Conservation (phyloP, 1,140 invertebrate species). For the Drosophila dunni region DNA sequence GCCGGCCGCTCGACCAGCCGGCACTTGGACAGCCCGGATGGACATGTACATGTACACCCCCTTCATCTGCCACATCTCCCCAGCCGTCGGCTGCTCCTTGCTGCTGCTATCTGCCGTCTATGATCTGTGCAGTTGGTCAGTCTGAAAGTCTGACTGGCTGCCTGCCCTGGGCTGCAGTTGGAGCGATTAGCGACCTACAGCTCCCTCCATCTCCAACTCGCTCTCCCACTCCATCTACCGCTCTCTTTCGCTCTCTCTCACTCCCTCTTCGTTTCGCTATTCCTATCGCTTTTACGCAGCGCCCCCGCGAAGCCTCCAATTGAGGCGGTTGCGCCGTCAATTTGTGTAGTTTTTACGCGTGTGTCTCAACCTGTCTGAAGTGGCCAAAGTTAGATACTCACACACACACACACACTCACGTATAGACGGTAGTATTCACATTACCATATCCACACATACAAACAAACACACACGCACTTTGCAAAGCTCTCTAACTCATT, state of each 20-base stretch:
- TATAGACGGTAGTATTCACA: constrained; percentile 15
- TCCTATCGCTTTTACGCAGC: constrained; percentile 7
- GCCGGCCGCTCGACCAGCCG: constrained; percentile 39
- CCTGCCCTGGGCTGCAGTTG: constrained; percentile 58
- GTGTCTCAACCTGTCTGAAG: constrained; percentile 78
- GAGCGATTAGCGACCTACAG: constrained; percentile 73
- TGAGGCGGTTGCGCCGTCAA: constrained; percentile 51
- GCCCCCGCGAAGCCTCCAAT: constrained; percentile 48
- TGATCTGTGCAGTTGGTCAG: constrained; percentile 82
- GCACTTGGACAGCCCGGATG: constrained; percentile 25
- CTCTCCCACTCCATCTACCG: not conserved
- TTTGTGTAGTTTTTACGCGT: constrained; percentile 80
- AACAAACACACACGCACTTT: constrained; percentile 13
- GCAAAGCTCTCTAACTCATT: constrained; percentile 36
- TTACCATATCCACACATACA: constrained; percentile 1
- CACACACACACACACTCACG: constrained; percentile 26
- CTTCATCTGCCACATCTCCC: not conserved
- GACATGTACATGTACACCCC: constrained; percentile 42
- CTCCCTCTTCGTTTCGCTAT: not conserved
- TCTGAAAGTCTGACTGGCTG: constrained; percentile 32
- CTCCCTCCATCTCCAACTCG: constrained; percentile 19
- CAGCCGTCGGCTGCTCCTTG: constrained; percentile 7
- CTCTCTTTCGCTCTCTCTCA: constrained; percentile 6
- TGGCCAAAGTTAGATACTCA: constrained; percentile 68
- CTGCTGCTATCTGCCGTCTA: constrained; percentile 79